Evolutionary conservation across 1,140 invertebrate species (phyloP).

Genomic region (Achroia grisella): DNA sequence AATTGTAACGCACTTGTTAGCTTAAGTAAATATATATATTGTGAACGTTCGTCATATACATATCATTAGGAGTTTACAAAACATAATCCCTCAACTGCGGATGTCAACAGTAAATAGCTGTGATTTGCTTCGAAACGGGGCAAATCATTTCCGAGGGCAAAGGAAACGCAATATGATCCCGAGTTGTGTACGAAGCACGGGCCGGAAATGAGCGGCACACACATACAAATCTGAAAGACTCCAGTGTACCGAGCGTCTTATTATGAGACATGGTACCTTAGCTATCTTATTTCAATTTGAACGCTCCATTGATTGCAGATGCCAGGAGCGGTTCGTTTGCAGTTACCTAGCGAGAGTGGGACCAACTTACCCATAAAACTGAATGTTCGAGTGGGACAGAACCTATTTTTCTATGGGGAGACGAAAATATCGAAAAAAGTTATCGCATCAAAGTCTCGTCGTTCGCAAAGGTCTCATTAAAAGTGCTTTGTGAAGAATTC

Average conservation of each 20-base stretch:
- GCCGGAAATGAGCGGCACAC: slow-evolving; percentile 19
- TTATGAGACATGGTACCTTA: slow-evolving; percentile 45
- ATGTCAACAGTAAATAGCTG: slow-evolving; percentile 6
- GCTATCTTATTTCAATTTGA: slow-evolving; percentile 67
- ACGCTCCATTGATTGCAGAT: slow-evolving; percentile 69
- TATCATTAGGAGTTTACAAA: background rate
- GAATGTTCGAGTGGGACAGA: slow-evolving; percentile 24
- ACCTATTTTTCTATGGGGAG: slow-evolving; percentile 45
- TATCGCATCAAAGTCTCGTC: slow-evolving; percentile 61
- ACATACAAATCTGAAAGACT: slow-evolving; percentile 24
- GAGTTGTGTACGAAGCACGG: slow-evolving; percentile 4
- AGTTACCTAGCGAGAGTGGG: slow-evolving; percentile 33
- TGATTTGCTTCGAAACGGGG: slow-evolving; percentile 17
- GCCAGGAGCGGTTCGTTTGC: slow-evolving; percentile 45
- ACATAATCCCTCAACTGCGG: slow-evolving; percentile 7
- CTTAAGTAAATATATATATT: no score
- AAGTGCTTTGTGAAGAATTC: slow-evolving; percentile 67
- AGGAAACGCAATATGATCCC: slow-evolving; percentile 7
- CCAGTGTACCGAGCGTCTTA: slow-evolving; percentile 35
- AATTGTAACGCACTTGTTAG: no score
- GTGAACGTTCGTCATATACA: no score
- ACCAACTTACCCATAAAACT: slow-evolving; percentile 14
- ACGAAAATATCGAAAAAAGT: slow-evolving; percentile 69
- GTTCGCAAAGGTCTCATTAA: slow-evolving; percentile 65
- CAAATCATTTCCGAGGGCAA: slow-evolving; percentile 13